Percentiles rank a stretch among this genome's conserved stretches.
phyloP scores from a whole-genome alignment of 2,797 vertebrate genomes.

The Kryptolebias ocellatus region DNA sequence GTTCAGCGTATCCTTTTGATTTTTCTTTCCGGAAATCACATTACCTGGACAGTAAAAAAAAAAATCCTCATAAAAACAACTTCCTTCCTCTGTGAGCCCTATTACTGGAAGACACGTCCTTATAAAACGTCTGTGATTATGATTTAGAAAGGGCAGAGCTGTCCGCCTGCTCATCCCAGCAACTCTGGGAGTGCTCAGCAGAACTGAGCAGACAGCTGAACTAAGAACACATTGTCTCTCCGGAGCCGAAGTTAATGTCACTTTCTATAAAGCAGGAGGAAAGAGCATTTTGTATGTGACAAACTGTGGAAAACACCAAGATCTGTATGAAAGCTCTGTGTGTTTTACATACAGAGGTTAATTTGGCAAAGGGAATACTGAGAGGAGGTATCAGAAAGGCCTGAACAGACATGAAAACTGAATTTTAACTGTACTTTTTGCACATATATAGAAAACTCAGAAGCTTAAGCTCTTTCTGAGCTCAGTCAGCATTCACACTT shows the following conservation, averaged over 20 bases:
- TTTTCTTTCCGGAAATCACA: conserved; percentile 4
- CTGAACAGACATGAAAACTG: no score
- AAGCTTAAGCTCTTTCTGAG: no score
- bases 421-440: no score
- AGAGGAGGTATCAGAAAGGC: no score
- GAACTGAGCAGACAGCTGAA: conserved; percentile 35
- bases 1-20: not conserved
- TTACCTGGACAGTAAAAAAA: not conserved
- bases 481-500: no score
- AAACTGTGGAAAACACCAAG: conserved; percentile 12
- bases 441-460: no score
- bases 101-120: conserved; percentile 25
- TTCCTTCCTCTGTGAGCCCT: not conserved
- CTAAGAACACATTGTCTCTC: conserved; percentile 29
- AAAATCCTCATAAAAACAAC: conserved; percentile 9
- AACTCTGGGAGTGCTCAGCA: conserved; percentile 45
- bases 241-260: conserved; percentile 41
- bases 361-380: no score
- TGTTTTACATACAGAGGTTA: no score
- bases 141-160: conserved; percentile 40
- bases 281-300: conserved; percentile 24
- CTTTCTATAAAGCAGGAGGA: conserved; percentile 25
- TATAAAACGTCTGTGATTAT: conserved; percentile 29
- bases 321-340: not conserved
- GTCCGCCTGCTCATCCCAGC: conserved; percentile 43